A percentile compares a stretch with the other conserved stretches of the same genome.
These are phyloP conservation scores for Philopedon plagiatum DNA, from an alignment of 2,888 invertebrate species.

Conservation along the genomic window DNA sequence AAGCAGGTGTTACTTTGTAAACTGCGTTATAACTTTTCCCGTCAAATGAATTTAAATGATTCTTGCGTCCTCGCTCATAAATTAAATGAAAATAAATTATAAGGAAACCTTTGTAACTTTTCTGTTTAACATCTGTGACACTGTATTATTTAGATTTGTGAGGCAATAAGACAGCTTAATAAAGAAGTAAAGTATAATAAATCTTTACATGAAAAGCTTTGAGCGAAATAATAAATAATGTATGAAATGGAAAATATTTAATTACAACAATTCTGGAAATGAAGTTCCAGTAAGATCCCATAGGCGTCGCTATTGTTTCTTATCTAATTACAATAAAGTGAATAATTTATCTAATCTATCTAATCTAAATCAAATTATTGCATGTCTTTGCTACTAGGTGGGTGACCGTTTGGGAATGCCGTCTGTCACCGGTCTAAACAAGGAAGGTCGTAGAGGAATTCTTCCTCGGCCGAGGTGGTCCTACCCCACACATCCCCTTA, in stretches of 20 bases:
- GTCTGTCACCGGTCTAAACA: no score
- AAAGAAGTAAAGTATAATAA: background rate
- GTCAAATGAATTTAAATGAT: background rate
- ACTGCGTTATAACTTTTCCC: background rate
- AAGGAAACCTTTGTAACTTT: slow-evolving; percentile 3
- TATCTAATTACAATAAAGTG: no score
- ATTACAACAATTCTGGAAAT: background rate
- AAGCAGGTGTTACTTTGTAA: background rate
- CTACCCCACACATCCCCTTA: no score
- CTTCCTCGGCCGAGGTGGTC: no score
- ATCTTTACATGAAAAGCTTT: slow-evolving; percentile 2
- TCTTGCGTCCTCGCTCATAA: slow-evolving; percentile 2
- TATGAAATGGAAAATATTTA: background rate
- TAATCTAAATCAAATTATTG: no score
- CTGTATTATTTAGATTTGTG: background rate
- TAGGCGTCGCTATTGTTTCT: background rate
- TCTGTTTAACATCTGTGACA: slow-evolving; percentile 5
- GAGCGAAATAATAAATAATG: background rate
- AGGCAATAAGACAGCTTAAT: background rate
- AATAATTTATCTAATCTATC: no score
- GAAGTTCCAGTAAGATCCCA: background rate
- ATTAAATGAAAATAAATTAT: slow-evolving; percentile 1
- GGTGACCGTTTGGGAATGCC: no score
- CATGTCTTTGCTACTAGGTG: no score
- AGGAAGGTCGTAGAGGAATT: no score